A percentile compares a stretch with the other conserved stretches of the same genome.
These are phyloP conservation scores for Bolinopsis microptera DNA, from an alignment of 37 sponge, comb jelly and placozoan species.

Conservation along the genomic window DNA sequence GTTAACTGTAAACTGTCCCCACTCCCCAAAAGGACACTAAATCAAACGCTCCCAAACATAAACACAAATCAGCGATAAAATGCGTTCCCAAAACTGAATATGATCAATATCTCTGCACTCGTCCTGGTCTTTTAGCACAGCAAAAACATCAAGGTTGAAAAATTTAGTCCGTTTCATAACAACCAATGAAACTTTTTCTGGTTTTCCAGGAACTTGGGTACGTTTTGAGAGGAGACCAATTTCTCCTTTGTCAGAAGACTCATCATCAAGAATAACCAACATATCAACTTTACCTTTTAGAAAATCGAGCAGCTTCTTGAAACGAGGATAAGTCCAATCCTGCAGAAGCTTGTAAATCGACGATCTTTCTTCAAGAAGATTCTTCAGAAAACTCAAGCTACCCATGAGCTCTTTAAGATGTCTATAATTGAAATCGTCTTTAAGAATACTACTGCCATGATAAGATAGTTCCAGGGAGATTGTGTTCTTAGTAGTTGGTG, in stretches of 20 bases:
- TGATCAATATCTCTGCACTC: conserved; percentile 19
- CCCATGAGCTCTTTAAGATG: conserved; percentile 5
- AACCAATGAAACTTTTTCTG: conserved; percentile 25
- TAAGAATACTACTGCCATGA: neutral
- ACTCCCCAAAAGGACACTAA: neutral
- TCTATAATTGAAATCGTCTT: neutral
- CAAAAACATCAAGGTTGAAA: neutral
- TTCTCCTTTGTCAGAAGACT: neutral
- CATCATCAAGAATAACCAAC: neutral
- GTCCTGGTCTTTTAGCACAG: neutral
- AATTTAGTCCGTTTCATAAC: conserved; percentile 1
- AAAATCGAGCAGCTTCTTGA: conserved; percentile 51
- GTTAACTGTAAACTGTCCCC: no score
- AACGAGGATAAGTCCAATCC: neutral
- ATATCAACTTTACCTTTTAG: neutral
- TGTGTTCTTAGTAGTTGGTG: neutral
- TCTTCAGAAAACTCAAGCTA: neutral
- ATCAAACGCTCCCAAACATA: conserved; percentile 58
- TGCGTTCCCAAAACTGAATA: conserved; percentile 39
- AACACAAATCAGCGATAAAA: conserved; percentile 44
- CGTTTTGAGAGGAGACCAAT: conserved; percentile 8
- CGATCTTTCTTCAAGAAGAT: neutral
- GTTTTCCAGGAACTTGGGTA: neutral
- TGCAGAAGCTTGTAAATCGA: conserved; percentile 14
- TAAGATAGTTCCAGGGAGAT: conserved; percentile 24